Evolutionary conservation across 2,797 vertebrate genomes (phyloP), one percentile per base, ranked within the genome.

Genomic region (Prunella strophiata): DNA sequence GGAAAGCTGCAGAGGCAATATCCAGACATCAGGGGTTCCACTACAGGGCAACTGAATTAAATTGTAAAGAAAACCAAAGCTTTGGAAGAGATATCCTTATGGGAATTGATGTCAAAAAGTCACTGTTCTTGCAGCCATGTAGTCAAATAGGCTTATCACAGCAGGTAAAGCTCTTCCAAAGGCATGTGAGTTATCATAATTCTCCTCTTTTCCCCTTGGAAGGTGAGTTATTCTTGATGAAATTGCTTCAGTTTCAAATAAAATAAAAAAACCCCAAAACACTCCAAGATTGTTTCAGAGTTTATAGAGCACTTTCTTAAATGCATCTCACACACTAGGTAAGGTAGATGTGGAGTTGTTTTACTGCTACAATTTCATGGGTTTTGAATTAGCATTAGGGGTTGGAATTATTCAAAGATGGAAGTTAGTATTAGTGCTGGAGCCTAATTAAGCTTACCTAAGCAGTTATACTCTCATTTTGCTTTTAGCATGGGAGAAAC

Each of bases 371-470:
- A 52, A 57, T 70, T 93, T 86, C 65, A 30, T 43, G 50, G 19
- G 4, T 84, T 94, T 76, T 76, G 83, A 89, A 97, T 93, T 92
- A 96, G 23, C 89, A 83, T 88, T 76, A 93, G 87, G 43, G 7
- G 32, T 43, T 94, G 61, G n/a, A 96, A 95, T 94, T 96, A 91
- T 88, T 91, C 71, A 72, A 59, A 92, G 32, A 57, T 1, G 8
- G 77, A 91, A 94, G 72, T 51, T 63, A 76, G 27, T 75, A 88
- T 89, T 91, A 96, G 90, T 84, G 85, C 43, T 95, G 85, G 71
- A 94, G 45, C 86, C 93, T 97, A 96, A 96, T 96, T 95, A 96
- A 97, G 97, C 96, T 97, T 97, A 97, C 93, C 94, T 97, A 97
- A 96, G 96, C 96, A 97, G 96, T 95, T 96, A 96, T 34, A 88